A percentile compares a stretch with the other conserved stretches of the same genome.
These are phyloP conservation scores for Discoglossus pictus DNA, from an alignment of 2,797 vertebrate species.

Conservation along the genomic window DNA sequence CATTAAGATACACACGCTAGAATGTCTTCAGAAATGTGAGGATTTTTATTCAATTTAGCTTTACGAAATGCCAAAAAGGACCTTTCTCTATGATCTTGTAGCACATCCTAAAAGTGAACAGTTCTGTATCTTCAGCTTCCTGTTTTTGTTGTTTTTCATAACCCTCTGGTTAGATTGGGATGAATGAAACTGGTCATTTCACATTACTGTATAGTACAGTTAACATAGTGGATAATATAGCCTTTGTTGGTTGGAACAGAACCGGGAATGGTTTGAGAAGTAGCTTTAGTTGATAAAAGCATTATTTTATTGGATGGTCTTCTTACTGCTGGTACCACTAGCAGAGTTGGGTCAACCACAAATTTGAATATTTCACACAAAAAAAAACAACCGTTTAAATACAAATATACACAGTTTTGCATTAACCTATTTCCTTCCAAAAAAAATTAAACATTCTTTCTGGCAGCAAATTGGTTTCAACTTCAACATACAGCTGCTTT, in stretches of 20 bases:
- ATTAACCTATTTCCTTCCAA: conserved; percentile 1
- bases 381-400: background rate
- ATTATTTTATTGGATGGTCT: background rate
- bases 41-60: conserved; percentile 70
- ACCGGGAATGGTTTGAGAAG: conserved; percentile 8
- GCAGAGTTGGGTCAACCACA: background rate
- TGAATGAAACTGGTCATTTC: conserved; percentile 77
- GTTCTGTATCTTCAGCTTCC: conserved; percentile 87
- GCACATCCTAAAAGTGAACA: conserved; percentile 52
- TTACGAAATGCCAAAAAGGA: conserved; percentile 74
- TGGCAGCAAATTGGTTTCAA: conserved; percentile 5
- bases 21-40: conserved; percentile 49
- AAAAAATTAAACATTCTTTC: conserved; percentile 1
- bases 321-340: background rate
- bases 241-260: conserved; percentile 66
- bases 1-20: conserved; percentile 9
- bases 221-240: conserved; percentile 48
- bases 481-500: conserved; percentile 9
- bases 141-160: conserved; percentile 65
- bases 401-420: background rate
- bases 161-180: conserved; percentile 81
- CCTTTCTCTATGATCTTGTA: conserved; percentile 42
- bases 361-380: background rate
- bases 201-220: conserved; percentile 74
- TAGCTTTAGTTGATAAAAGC: conserved; percentile 16